Base-by-base conservation (phyloP, 64 coral and sea anemone species). In the Montipora foliosa region DNA sequence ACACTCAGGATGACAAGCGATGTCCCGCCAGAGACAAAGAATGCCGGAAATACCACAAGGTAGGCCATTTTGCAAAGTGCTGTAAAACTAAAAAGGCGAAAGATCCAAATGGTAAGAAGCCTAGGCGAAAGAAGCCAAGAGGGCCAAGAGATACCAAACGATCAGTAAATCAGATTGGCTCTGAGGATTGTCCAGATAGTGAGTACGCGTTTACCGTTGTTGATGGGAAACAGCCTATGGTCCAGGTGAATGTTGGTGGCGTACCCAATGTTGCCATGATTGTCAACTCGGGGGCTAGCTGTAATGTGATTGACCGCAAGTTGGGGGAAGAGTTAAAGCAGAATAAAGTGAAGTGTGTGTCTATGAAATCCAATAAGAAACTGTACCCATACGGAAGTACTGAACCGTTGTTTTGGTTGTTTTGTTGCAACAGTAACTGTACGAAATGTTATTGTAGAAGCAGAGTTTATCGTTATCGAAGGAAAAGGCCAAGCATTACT, bases 401-500 rank as follows among this genome's bases (percentile, higher is more conserved):
- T 6, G 55, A 90, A 90, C 75, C 88, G 5, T 76, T 90, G 50
- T 79, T 52, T 57, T 58, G 88, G 46, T 76, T 77, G 77, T 90
- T 90, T 90, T 19, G 44, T 51, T 51, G 49, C 19, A 44, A 79
- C 9, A 74, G 51, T 90, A 44, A 52, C 53, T 57, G 53, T 80
- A 46, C 19, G 53, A 79, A 37, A 90, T 78, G 72, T 78, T 16
- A 22, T 16, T 51, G 59, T 90, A 21, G 76, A 82, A 82, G 79
- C 79, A 82, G 79, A 82, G 44, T 90, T 90, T 45, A 77, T 45
- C 20, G 76, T 90, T 29, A 78, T 90, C 45, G 21, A 90, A 53
- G 87, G 45, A 29, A 90, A 77, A 69, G 88, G n/a, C 48, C 72
- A 68, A 52, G 71, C 76, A 78, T 76, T 49, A 22, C 75, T 8